A percentile compares a stretch with the other conserved stretches of the same genome.
phyloP scores from a whole-genome alignment of 2,888 invertebrate species.

The Lasioglossum calceatum region DNA sequence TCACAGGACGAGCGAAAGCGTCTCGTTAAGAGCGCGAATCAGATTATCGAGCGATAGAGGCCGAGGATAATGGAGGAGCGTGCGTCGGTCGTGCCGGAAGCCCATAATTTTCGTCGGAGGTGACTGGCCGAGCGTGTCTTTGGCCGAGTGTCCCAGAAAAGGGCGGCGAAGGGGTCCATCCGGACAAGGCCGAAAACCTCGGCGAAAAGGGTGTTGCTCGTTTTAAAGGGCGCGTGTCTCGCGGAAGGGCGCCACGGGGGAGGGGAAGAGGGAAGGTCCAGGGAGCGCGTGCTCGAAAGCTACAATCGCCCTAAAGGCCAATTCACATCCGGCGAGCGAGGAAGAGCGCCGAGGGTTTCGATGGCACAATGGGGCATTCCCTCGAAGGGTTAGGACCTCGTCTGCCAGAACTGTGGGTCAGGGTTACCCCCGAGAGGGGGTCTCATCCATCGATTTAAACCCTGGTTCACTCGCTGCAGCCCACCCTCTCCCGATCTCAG shows the following conservation, averaged over 20 bases:
- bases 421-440: slow-evolving; percentile 74
- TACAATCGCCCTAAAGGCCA: slow-evolving; percentile 65
- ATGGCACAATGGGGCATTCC: slow-evolving; percentile 76
- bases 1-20: not conserved
- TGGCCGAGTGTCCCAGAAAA: slow-evolving; percentile 55
- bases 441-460: slow-evolving; percentile 66
- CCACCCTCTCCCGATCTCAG: slow-evolving; percentile 27
- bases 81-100: not conserved
- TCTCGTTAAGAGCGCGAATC: not conserved
- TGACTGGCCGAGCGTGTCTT: slow-evolving; percentile 46
- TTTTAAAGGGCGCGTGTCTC: slow-evolving; percentile 68
- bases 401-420: slow-evolving; percentile 79
- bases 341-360: slow-evolving; percentile 45
- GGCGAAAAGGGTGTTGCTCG: slow-evolving; percentile 49
- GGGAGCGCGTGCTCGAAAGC: slow-evolving; percentile 59
- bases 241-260: slow-evolving; percentile 67
- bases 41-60: slow-evolving; percentile 1
- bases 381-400: slow-evolving; percentile 73
- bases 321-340: slow-evolving; percentile 68
- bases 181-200: slow-evolving; percentile 24
- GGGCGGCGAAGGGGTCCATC: slow-evolving; percentile 15
- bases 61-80: slow-evolving; percentile 11
- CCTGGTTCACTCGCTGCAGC: slow-evolving; percentile 13
- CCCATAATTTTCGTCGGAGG: slow-evolving; percentile 35
- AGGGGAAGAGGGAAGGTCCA: slow-evolving; percentile 12